These are phyloP conservation scores for Coreius guichenoti DNA, from an alignment of 2,797 vertebrate genomes.

Conservation along the genomic window DNA sequence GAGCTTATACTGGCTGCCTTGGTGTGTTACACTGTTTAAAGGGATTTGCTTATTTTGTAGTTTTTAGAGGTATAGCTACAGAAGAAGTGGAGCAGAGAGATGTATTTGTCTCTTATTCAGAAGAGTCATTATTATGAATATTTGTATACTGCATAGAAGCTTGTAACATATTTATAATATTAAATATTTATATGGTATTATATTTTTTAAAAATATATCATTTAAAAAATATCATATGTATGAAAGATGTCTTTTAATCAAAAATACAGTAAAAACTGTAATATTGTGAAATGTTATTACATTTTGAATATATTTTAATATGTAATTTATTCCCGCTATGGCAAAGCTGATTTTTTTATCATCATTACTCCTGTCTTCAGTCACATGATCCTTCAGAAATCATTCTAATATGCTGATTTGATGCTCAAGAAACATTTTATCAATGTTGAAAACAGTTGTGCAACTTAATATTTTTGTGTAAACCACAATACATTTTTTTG, in stretches of 20 bases:
- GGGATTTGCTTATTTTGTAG: background rate
- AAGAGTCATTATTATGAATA: background rate
- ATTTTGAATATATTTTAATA: background rate
- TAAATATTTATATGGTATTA: background rate
- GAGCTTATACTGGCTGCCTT: background rate
- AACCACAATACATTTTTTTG: background rate
- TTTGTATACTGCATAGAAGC: background rate
- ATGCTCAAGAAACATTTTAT: background rate
- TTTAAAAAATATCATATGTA: too few species aligned
- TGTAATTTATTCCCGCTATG: background rate
- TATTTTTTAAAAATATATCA: too few species aligned
- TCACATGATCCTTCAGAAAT: too few species aligned
- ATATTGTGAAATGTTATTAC: too few species aligned
- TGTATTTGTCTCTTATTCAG: background rate
- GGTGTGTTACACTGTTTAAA: conserved; percentile 24
- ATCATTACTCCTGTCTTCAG: too few species aligned
- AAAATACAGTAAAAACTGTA: background rate
- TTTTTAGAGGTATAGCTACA: background rate
- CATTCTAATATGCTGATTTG: too few species aligned
- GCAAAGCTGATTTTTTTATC: too few species aligned
- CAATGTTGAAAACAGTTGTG: background rate
- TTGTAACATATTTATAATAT: background rate
- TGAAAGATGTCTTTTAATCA: background rate
- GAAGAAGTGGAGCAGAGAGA: background rate
- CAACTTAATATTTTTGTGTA: background rate